Base-by-base conservation (phyloP, 1,140 invertebrate species). In the Watersipora subatra region DNA sequence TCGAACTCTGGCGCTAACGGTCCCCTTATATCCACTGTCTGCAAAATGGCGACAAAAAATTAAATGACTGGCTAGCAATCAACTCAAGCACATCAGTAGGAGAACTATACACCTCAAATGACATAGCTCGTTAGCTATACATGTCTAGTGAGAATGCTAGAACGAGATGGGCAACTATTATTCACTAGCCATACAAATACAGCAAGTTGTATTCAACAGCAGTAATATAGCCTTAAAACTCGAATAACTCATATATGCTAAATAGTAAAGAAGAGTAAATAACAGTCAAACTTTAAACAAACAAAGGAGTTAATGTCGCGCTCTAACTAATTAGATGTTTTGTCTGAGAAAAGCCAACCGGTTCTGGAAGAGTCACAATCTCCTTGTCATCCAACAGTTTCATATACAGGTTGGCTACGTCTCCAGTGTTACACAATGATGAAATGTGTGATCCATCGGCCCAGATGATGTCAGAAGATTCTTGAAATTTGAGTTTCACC, bases 391-490 rank as follows among this genome's bases (percentile, higher is more conserved):
- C 76, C n/a, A 84, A 26, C 7, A 86, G 78, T 62, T 80, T 76
- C 64, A 85, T 82, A 76, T 84, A 86, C 29, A 86, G 76, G 1
- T 77, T 73, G 59, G 82, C 75, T 1, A 84, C 79, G 24, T 81
- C 80, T 73, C 85, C 83, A 62, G 83, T 73, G 15, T 77, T 81
- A 17, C 81, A 80, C 62, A 86, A 78, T 66, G 70, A 77, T 73
- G 86, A 84, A 72, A 83, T 83, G 68, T 84, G 82, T 7, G 34
- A 46, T 74, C 86, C 85, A 66, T 74, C 69, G 1, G 84, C 79
- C 86, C 86, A 87, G 20, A 78, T 74, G 28, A 78, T 75, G 69
- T 85, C 85, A 26, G 83, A 79, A 71, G 84, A 83, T 46, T 85
- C 84, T 28, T 77, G 72, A 81, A 84, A 86, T 73, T 84, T 84